Evolutionary conservation across 2,797 vertebrate genomes (phyloP).

Genomic region (Salmo trutta): DNA sequence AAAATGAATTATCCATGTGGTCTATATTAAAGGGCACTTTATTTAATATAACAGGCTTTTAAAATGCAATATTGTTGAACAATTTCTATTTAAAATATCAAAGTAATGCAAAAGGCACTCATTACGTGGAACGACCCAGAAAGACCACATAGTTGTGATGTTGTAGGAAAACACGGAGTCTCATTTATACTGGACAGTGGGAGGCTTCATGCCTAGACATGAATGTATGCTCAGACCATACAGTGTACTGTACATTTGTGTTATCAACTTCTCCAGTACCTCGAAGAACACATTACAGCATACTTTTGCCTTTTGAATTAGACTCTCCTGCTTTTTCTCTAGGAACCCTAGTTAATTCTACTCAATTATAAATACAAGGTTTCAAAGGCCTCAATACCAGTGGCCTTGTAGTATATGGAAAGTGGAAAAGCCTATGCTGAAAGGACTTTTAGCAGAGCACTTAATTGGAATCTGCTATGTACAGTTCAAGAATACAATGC

Average conservation of each 20-base stretch:
- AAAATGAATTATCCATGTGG: too few relatives aligned
- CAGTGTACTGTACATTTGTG: constrained; percentile 27
- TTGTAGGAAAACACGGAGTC: constrained; percentile 35
- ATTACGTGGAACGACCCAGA: background rate
- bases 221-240: constrained; percentile 47
- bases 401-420: constrained; percentile 49
- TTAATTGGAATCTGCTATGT: constrained; percentile 23
- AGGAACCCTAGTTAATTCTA: constrained; percentile 39
- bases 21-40: too few relatives aligned
- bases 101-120: too few relatives aligned
- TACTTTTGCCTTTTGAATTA: constrained; percentile 27
- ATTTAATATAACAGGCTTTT: too few relatives aligned
- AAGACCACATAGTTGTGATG: constrained; percentile 25
- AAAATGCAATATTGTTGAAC: too few relatives aligned
- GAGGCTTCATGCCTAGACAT: constrained; percentile 16
- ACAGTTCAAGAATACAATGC: constrained; percentile 28
- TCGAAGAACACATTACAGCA: constrained; percentile 2
- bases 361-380: constrained; percentile 48
- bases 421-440: constrained; percentile 50
- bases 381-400: constrained; percentile 42
- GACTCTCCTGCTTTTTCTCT: constrained; percentile 33
- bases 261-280: constrained; percentile 32
- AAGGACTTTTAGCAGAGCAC: constrained; percentile 48
- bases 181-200: constrained; percentile 38
- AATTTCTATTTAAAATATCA: too few relatives aligned